A percentile compares a stretch with the other conserved stretches of the same genome.
Evolutionary conservation across 2,888 invertebrate genomes (phyloP).

Genomic region (Leistus spinibarbis): DNA sequence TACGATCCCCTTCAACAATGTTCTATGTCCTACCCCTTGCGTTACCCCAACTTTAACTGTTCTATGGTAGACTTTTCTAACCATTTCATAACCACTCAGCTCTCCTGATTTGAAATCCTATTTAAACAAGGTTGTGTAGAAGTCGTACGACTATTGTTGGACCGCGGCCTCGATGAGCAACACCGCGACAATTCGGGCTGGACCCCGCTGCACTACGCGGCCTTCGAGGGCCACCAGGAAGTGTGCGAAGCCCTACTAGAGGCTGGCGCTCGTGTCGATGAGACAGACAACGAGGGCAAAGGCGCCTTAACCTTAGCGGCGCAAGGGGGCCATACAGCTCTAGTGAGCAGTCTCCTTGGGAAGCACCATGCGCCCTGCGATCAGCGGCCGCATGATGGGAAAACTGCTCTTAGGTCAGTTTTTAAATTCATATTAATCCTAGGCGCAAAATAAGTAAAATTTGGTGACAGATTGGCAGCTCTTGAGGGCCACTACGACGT

Average conservation of each 20-base stretch:
- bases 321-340: conserved; percentile 81
- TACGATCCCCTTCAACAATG: too few species aligned
- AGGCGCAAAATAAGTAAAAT: not conserved
- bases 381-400: conserved; percentile 88
- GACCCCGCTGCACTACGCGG: conserved; percentile 96
- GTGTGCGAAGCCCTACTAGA: conserved; percentile 83
- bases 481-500: conserved; percentile 85
- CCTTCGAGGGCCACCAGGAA: conserved; percentile 88
- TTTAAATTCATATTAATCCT: not conserved
- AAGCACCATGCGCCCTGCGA: conserved; percentile 80
- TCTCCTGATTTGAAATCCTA: conserved; percentile 5
- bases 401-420: conserved; percentile 76
- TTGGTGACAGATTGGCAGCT: conserved; percentile 69
- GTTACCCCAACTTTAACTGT: not conserved
- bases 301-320: conserved; percentile 86
- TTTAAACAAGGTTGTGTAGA: conserved; percentile 71
- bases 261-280: conserved; percentile 86
- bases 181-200: conserved; percentile 94
- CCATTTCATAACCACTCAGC: not conserved
- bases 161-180: conserved; percentile 84
- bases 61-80: conserved; percentile 1
- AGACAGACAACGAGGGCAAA: conserved; percentile 90
- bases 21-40: not conserved
- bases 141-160: conserved; percentile 87
- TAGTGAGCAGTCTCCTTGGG: conserved; percentile 71